Base-by-base conservation (phyloP, 1,140 invertebrate species). In the Bathynomus jamesi region DNA sequence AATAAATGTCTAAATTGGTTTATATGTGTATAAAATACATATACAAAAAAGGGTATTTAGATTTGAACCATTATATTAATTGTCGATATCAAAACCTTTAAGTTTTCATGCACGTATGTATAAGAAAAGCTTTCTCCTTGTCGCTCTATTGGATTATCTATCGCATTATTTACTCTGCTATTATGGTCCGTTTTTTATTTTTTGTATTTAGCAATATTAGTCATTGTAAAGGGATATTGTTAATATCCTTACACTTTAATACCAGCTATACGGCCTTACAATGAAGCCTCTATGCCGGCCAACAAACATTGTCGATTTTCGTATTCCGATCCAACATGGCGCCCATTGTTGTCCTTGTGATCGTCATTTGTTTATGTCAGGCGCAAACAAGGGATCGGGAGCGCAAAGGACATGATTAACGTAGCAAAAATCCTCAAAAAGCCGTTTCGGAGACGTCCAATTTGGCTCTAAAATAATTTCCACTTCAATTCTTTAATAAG, bases 161-260 rank as follows among this genome's bases (percentile, higher is more conserved):
- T 70, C 67, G 31, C 66, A 68, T 74, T 74, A 74, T 74, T 74
- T 74, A 74, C 72, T 28, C 32, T 29, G 28, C 69, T 65, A 67
- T 74, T 74, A 70, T 31, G 25, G 27, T 53, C 46, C 25, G 29
- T 40, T 17, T 40, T 17, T 17, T 17, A 32, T 29, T 68, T 40
- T 74, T 74, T 74, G 67, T 74, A 40, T 70, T 66, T 62, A 28
- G 21, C 27, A 30, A 65, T 67, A 74, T 74, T 74, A 74, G 72
- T 74, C 68, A 70, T 70, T 74, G 72, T 74, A 67, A 13, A 60
- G 28, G 63, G 28, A 74, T 63, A 70, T 61, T 70, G 68, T 67
- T 70, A 74, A 74, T 74, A 74, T 74, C 65, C 72, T 74, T 74
- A 74, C 67, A 73, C 67, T 68, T 72, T 76, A 72, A 76, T 76